Conservation (phyloP, 2,797 vertebrate species). For the Trematomus bernacchii region DNA sequence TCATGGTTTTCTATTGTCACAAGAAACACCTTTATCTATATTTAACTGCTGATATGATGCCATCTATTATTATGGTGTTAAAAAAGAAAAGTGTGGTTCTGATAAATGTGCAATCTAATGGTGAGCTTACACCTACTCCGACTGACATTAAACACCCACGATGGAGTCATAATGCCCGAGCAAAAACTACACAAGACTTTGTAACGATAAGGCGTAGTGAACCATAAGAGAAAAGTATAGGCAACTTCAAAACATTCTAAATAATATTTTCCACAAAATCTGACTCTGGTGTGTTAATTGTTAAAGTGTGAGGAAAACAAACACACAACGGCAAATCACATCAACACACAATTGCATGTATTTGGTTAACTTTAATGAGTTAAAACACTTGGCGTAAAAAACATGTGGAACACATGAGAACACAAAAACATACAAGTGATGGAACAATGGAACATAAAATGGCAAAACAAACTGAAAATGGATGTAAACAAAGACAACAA, state of each 20-base stretch:
- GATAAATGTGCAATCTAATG: conserved; percentile 55
- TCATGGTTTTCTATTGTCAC: conserved; percentile 4
- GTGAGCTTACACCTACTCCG: conserved; percentile 55
- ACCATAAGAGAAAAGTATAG: not conserved
- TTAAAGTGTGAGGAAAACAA: conserved; percentile 33
- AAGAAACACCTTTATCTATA: conserved; percentile 28
- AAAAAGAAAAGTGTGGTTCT: conserved; percentile 32
- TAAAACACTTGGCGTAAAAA: conserved; percentile 52
- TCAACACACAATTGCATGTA: conserved; percentile 57
- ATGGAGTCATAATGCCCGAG: conserved; percentile 34
- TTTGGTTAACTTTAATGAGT: conserved; percentile 76
- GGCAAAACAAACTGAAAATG: not conserved
- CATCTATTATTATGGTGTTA: conserved; percentile 40
- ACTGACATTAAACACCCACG: conserved; percentile 71
- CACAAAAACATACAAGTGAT: conserved; percentile 13
- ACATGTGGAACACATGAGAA: conserved; percentile 41
- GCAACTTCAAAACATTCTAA: conserved; percentile 10
- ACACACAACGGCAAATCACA: conserved; percentile 57
- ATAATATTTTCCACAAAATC: conserved; percentile 4
- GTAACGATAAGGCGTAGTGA: conserved; percentile 18
- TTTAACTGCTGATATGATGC: conserved; percentile 36
- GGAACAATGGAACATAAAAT: conserved; percentile 44
- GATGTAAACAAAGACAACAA: conserved; percentile 33
- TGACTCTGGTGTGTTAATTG: not conserved
- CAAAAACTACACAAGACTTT: conserved; percentile 34